Base-by-base conservation (phyloP, 2,797 vertebrate genomes). In the Cichlasoma orientale region DNA sequence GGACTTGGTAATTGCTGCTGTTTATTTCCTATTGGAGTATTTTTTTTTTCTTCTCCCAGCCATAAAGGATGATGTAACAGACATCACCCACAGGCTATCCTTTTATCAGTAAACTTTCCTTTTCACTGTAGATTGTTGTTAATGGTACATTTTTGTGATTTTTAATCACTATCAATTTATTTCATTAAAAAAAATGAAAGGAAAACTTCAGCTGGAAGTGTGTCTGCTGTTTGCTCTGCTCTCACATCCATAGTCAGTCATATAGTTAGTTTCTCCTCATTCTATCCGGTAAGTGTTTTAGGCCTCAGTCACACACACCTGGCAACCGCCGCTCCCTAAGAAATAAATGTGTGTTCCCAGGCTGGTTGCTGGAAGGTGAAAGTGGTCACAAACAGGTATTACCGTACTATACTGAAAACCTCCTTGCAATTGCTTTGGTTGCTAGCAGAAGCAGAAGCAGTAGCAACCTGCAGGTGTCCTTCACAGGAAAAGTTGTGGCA, bases 1-100 rank as follows among this genome's bases (percentile, higher is more conserved):
- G 44, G 44, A 68, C 44, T 68, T n/a, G 38, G 63, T 68, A 68
- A 68, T 68, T 68, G 44, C 63, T 29, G 63, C 25, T 50, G 63
- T 68, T 68, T 68, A 50, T 68, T 68, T 68, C 25, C 41, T 50
- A 50, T 68, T 68, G 63, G 44, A 68, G 18, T 29, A n/a, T 50
- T 68, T 68, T 68, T 47, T 25, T 66, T 68, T 44, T 68, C 36
- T 50, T 68, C 63, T 68, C 25, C n/a, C 18, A 68, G 44, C 11
- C 25, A 68, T 68, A 68, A 68, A 68, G 41, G 44, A 68, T 50
- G 63, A 50, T 68, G 63, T 44, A 68, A 68, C 63, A 68, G 50
- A 68, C 63, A 50, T 50, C 27, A 68, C 23, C 61, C 61, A 4
- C 25, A 50, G 63, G 10, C 41, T 29, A 16, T 68, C 25, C 41